A percentile compares a stretch with the other conserved stretches of the same genome.
Evolutionary conservation across 2,797 vertebrate species (phyloP).

Genomic region (Eulemur coronatus): DNA sequence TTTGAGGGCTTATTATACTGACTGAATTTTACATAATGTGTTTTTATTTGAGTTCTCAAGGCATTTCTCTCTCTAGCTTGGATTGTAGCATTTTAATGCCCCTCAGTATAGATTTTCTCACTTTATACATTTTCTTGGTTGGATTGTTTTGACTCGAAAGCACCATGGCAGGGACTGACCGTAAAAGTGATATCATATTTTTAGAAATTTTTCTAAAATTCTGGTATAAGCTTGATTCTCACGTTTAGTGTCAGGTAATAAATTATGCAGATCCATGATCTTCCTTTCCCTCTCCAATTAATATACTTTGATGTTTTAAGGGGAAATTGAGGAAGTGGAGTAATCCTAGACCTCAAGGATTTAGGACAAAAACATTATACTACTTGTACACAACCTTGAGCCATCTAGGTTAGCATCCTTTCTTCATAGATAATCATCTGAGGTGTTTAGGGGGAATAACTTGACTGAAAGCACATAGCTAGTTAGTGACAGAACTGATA

Average conservation of each 20-base stretch:
- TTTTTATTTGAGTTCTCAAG: conserved; percentile 29
- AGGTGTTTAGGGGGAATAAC: not conserved
- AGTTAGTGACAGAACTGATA: not conserved
- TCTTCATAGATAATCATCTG: not conserved
- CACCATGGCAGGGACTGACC: not conserved
- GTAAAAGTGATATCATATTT: not conserved
- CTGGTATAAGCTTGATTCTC: not conserved
- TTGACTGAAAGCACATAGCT: not conserved
- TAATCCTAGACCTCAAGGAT: not conserved
- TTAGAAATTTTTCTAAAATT: not conserved
- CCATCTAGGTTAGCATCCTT: not conserved
- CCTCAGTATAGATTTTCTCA: not conserved
- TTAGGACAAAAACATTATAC: not conserved
- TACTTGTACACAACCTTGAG: not conserved
- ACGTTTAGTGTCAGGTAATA: not conserved
- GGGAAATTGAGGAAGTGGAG: not conserved
- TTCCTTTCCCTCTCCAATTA: not conserved
- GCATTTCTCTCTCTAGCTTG: not conserved
- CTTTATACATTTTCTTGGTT: not conserved
- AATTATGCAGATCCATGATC: not conserved
- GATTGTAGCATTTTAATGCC: not conserved
- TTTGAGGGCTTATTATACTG: not conserved
- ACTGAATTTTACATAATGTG: not conserved
- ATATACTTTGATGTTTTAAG: not conserved
- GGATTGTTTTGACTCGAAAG: not conserved